Evolutionary conservation across 53 echinoderm and acorn worm genomes (phyloP).

Genomic region (Crossaster papposus): DNA sequence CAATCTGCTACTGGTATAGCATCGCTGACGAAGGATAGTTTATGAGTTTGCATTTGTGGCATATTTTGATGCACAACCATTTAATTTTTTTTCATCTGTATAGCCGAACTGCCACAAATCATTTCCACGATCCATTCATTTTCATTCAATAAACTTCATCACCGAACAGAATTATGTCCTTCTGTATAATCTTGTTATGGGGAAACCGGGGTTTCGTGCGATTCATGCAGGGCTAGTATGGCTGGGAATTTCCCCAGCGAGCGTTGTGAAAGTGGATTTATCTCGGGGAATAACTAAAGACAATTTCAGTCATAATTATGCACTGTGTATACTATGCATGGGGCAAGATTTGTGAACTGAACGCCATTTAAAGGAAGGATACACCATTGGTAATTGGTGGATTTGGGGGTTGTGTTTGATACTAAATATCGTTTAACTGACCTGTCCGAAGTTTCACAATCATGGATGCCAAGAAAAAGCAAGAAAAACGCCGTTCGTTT

Average conservation of each 20-base stretch:
- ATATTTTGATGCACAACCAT: not conserved
- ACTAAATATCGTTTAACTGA: no score
- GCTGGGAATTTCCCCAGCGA: not conserved
- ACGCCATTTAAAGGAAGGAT: no score
- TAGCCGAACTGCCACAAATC: not conserved
- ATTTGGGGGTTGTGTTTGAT: no score
- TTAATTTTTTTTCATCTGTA: not conserved
- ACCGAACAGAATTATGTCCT: not conserved
- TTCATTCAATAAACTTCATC: not conserved
- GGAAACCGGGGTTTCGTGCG: no score
- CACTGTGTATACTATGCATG: not conserved
- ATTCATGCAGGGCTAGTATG: not conserved
- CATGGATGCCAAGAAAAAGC: no score
- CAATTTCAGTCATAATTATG: not conserved
- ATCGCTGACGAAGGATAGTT: not conserved
- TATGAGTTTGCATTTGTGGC: conserved; percentile 9
- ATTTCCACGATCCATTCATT: not conserved
- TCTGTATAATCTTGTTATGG: not conserved
- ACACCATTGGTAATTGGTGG: no score
- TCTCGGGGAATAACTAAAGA: not conserved
- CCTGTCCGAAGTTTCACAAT: no score
- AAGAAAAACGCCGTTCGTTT: no score
- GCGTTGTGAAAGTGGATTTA: not conserved
- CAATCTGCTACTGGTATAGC: not conserved
- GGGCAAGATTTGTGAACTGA: no score